Conservation (phyloP, 2,797 vertebrate genomes). For the Rhincodon typus region DNA sequence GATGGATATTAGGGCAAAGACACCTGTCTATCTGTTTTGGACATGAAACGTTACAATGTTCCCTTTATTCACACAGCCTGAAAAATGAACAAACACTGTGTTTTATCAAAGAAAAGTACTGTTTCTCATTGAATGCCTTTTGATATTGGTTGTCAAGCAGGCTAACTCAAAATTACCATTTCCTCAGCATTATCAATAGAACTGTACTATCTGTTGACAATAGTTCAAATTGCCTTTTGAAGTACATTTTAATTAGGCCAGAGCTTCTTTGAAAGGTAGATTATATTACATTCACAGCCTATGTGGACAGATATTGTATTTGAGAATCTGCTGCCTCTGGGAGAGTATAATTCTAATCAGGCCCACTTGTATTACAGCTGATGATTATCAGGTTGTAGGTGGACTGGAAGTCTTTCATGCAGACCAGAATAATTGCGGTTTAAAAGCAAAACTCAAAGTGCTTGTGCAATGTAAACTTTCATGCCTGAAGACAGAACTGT, state of each 20-base stretch:
- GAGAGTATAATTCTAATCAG: constrained; percentile 44
- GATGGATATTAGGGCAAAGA: constrained; percentile 38
- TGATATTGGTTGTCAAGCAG: constrained; percentile 51
- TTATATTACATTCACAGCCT: constrained; percentile 47
- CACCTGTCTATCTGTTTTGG: constrained; percentile 43
- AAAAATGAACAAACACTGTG: constrained; percentile 43
- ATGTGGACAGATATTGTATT: constrained; percentile 42
- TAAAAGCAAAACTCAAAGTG: background rate
- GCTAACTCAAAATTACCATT: constrained; percentile 47
- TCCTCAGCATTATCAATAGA: constrained; percentile 46
- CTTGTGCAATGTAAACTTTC: constrained; percentile 1
- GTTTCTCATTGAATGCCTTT: constrained; percentile 49
- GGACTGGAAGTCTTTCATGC: constrained; percentile 37
- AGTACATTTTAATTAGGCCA: constrained; percentile 48
- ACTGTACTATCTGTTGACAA: constrained; percentile 48
- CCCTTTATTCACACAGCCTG: constrained; percentile 39
- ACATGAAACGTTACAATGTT: constrained; percentile 45
- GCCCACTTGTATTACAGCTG: constrained; percentile 44
- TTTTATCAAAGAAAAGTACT: constrained; percentile 49
- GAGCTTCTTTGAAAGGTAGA: constrained; percentile 46
- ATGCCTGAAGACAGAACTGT: background rate
- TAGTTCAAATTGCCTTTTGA: constrained; percentile 47
- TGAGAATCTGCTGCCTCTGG: constrained; percentile 39
- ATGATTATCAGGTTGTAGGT: constrained; percentile 41
- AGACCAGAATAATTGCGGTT: constrained; percentile 23